Evolutionary conservation across 2,113 vertebrate species (phyloP).

Genomic region (Takifugu bimaculatus): DNA sequence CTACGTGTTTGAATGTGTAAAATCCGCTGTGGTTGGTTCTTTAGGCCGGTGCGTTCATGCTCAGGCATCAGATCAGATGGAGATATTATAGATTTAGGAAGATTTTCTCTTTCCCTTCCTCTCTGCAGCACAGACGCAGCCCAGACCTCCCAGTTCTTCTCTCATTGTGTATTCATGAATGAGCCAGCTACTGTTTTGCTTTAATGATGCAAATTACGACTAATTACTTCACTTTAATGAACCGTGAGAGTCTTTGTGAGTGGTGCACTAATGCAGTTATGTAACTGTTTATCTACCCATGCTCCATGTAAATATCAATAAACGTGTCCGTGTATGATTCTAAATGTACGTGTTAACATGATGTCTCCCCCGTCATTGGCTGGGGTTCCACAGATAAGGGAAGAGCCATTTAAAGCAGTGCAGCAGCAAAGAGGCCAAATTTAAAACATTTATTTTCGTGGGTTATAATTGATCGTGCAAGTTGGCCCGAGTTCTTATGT

Average conservation of each 20-base stretch:
- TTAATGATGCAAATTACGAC: constrained; percentile 69
- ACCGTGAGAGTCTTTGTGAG: constrained; percentile 51
- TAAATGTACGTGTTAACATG: constrained; percentile 21
- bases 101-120: constrained; percentile 18
- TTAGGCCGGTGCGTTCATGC: too few species aligned
- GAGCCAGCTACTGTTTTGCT: constrained; percentile 67
- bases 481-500: too few species aligned
- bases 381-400: constrained; percentile 52
- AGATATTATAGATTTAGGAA: neutral
- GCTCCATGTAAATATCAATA: constrained; percentile 49
- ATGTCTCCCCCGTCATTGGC: constrained; percentile 35
- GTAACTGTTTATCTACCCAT: constrained; percentile 53
- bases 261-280: constrained; percentile 57
- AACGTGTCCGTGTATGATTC: constrained; percentile 35
- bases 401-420: neutral
- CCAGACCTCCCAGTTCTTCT: constrained; percentile 55
- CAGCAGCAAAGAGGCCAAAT: too few species aligned
- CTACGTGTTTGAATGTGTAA: too few species aligned
- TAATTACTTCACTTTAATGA: constrained; percentile 67
- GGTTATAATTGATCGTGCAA: too few species aligned
- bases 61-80: too few species aligned
- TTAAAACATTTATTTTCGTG: too few species aligned
- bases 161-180: constrained; percentile 71
- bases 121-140: constrained; percentile 53
- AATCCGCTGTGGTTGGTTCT: too few species aligned